Evolutionary conservation across 1,140 invertebrate genomes (phyloP).

Genomic region (Sipha flava): DNA sequence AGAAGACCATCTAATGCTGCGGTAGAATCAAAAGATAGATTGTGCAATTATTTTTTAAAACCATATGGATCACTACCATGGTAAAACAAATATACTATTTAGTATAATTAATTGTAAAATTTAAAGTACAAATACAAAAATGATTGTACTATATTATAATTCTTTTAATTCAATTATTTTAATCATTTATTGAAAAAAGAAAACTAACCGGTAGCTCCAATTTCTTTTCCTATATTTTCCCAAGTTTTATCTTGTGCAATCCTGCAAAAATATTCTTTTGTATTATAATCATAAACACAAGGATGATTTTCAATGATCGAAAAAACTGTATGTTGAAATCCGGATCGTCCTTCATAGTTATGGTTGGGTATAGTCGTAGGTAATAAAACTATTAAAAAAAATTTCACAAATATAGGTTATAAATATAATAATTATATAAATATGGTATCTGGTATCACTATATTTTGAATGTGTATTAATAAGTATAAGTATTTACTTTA

Average conservation of each 20-base stretch:
- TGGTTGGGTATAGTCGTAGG: too few species aligned
- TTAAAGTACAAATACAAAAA: too few species aligned
- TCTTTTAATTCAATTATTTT: background rate
- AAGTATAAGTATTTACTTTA: too few species aligned
- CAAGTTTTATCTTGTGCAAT: background rate
- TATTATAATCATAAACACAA: background rate
- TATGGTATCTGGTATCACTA: too few species aligned
- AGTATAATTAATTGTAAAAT: background rate
- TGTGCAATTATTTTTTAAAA: background rate
- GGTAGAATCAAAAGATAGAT: background rate
- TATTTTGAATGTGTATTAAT: too few species aligned
- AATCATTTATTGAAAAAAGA: background rate
- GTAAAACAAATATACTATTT: background rate
- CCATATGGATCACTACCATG: background rate
- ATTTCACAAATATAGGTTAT: too few species aligned
- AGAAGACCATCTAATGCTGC: background rate
- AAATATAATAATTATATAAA: too few species aligned
- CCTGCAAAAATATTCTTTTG: background rate
- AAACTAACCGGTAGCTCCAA: background rate
- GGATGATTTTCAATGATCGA: background rate
- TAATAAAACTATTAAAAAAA: too few species aligned
- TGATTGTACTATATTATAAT: background rate
- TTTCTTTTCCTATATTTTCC: background rate
- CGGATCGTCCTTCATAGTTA: background rate
- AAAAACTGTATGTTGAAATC: background rate